These are phyloP conservation scores for Dinocampus coccinellae DNA, from an alignment of 2,888 invertebrate species.

Conservation along the genomic window DNA sequence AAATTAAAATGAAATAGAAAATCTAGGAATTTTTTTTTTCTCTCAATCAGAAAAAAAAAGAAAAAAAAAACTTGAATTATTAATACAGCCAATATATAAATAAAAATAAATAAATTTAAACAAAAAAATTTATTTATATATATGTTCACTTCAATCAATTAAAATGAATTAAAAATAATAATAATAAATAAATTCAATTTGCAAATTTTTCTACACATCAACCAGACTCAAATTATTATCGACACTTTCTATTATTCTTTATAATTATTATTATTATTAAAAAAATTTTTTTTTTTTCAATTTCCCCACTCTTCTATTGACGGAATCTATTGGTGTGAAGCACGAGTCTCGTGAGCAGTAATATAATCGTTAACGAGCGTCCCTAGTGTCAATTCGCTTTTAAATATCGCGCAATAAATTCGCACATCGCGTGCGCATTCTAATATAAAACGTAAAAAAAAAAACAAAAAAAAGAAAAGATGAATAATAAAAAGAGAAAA, in stretches of 20 bases:
- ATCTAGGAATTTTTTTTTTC: neutral
- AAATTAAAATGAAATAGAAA: conserved; percentile 13
- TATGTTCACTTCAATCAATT: no score
- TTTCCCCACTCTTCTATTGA: neutral
- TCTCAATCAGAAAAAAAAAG: conserved; percentile 3
- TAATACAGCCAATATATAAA: conserved; percentile 32
- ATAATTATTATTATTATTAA: no score
- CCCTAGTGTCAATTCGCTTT: conserved; percentile 30
- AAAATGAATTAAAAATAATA: conserved; percentile 6
- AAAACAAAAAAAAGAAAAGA: neutral
- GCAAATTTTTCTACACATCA: conserved; percentile 17
- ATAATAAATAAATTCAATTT: conserved; percentile 31
- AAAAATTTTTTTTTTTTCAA: conserved; percentile 6
- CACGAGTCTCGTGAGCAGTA: conserved; percentile 23
- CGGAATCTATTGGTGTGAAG: conserved; percentile 2
- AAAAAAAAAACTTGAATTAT: conserved; percentile 29
- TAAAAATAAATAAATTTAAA: conserved; percentile 19
- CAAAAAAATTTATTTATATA: conserved; percentile 15
- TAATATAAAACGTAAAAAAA: conserved; percentile 18
- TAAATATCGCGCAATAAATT: conserved; percentile 37
- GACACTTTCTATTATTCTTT: no score
- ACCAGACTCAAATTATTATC: conserved; percentile 34
- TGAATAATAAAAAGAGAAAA: neutral
- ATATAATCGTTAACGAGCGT: conserved; percentile 37
- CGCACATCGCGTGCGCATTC: conserved; percentile 31